Percentiles rank a stretch among this genome's conserved stretches.
phyloP scores from a whole-genome alignment of 2,113 vertebrate genomes.

The Martes martes region DNA sequence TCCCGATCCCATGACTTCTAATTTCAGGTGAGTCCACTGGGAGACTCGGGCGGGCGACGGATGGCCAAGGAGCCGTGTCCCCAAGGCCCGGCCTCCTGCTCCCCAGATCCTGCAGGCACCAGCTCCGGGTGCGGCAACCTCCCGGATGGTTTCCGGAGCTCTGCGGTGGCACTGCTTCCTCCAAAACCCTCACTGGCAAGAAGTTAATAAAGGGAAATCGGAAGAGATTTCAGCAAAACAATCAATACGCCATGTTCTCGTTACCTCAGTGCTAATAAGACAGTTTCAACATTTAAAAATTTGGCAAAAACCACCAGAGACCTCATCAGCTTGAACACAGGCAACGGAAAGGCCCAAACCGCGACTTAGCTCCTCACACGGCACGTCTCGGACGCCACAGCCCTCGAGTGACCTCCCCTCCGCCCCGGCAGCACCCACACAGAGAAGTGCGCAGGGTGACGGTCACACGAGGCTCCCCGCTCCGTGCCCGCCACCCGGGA shows the following conservation, averaged over 20 bases:
- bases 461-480: not conserved
- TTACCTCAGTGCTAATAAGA: not conserved
- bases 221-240: not conserved
- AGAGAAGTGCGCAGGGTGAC: accelerated
- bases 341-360: not conserved
- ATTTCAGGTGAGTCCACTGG: not conserved
- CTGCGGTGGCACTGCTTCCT: not conserved
- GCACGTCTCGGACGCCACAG: not conserved
- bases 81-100: not conserved
- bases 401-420: accelerated
- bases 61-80: not conserved
- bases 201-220: not conserved
- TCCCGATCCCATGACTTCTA: not conserved
- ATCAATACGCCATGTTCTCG: not conserved
- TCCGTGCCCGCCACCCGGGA: not conserved
- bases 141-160: not conserved
- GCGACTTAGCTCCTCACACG: accelerated
- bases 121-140: too few relatives aligned
- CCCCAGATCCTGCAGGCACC: not conserved
- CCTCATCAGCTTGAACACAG: not conserved
- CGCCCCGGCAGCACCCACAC: not conserved
- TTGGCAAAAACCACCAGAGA: not conserved
- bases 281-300: not conserved
- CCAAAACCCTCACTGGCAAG: not conserved
- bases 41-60: not conserved